These are phyloP conservation scores for Nanorana parkeri DNA, from an alignment of 2,113 vertebrate species.

Conservation along the genomic window DNA sequence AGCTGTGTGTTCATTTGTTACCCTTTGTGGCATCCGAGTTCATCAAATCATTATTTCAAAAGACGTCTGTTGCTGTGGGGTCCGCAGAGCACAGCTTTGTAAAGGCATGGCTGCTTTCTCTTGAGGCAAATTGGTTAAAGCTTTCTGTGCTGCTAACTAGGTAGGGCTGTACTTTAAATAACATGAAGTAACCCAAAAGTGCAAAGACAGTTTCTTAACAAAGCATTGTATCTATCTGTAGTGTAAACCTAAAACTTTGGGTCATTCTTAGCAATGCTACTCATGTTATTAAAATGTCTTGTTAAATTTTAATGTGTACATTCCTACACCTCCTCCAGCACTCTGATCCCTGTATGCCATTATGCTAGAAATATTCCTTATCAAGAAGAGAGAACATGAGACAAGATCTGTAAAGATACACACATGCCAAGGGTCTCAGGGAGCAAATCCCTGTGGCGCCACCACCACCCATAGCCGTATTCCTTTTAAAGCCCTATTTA, in stretches of 20 bases:
- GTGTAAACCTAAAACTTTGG: background rate
- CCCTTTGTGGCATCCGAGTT: constrained; percentile 18
- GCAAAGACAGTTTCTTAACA: background rate
- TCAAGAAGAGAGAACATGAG: background rate
- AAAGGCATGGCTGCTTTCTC: background rate
- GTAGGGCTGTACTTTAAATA: constrained; percentile 12
- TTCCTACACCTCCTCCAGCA: background rate
- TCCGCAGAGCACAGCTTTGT: background rate
- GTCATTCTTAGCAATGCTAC: background rate
- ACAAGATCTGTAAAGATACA: too few species aligned
- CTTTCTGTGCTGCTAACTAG: constrained; percentile 27
- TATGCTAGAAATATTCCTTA: background rate
- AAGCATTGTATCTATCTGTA: constrained; percentile 1
- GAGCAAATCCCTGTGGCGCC: too few species aligned
- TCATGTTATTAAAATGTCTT: constrained; percentile 4
- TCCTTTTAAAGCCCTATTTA: too few species aligned
- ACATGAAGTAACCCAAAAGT: constrained; percentile 21
- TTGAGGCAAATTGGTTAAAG: constrained; percentile 29
- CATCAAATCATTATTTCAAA: constrained; percentile 26
- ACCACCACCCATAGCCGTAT: too few species aligned
- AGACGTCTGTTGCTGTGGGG: constrained; percentile 13
- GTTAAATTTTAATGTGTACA: background rate
- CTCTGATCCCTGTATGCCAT: background rate
- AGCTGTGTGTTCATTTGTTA: background rate
- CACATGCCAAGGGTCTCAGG: too few species aligned